A percentile compares a stretch with the other conserved stretches of the same genome.
These are phyloP conservation scores for Torymus auratus DNA, from an alignment of 2,888 invertebrate genomes.

Conservation along the genomic window DNA sequence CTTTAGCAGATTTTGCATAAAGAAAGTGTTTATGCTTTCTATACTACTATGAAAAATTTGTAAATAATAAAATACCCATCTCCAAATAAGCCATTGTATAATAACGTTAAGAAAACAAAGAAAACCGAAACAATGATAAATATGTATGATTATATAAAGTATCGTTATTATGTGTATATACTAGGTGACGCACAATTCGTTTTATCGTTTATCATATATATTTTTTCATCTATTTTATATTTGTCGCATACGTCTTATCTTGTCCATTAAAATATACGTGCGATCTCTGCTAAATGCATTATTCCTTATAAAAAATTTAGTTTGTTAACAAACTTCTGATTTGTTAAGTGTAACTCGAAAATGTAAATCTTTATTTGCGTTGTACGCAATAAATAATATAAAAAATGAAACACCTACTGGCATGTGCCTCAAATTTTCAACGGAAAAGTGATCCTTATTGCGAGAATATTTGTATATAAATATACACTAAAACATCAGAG, in stretches of 20 bases:
- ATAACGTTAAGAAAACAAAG: constrained; percentile 4
- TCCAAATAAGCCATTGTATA: constrained; percentile 27
- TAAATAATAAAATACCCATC: constrained; percentile 22
- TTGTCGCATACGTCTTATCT: neutral
- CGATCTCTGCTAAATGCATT: constrained; percentile 28
- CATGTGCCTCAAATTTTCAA: constrained; percentile 28
- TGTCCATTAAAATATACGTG: constrained; percentile 15
- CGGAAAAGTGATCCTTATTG: neutral
- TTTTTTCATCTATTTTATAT: constrained; percentile 27
- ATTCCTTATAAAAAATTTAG: neutral
- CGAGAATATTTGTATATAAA: constrained; percentile 30
- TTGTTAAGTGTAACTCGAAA: neutral
- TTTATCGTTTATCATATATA: constrained; percentile 9
- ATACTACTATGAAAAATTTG: constrained; percentile 4
- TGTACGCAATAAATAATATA: neutral
- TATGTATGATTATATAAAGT: neutral
- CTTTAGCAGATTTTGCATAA: neutral
- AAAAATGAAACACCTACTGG: neutral
- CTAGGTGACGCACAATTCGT: constrained; percentile 23
- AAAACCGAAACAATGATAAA: neutral
- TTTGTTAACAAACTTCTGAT: neutral
- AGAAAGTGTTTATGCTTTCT: constrained; percentile 22
- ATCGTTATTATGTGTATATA: constrained; percentile 40
- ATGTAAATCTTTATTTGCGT: neutral
- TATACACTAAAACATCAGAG: constrained; percentile 17